Evolutionary conservation across 2,888 invertebrate genomes (phyloP), one percentile per base, ranked within the genome.

Genomic region (Rhimphoctona megacephalus): DNA sequence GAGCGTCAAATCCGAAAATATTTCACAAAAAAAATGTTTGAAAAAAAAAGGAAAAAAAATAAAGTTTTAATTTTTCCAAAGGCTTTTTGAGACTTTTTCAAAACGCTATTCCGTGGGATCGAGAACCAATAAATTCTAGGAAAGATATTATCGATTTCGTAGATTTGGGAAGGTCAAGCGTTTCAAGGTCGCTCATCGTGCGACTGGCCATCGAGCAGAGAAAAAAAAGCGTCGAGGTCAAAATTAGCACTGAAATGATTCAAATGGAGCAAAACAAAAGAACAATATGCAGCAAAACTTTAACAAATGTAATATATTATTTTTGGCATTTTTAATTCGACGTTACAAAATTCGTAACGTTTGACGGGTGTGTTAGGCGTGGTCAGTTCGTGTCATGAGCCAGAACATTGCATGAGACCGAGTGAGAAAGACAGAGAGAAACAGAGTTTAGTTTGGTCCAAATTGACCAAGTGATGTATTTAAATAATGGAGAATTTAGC

Each of bases 371-470:
- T 33, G 82, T 85, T 85, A 79, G 82, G 82, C 73, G 82, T 79
- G 85, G 82, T 85, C 85, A 85, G 85, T 85, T 81, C 61, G 39
- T 69, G 73, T 36, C 61, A 57, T 54, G 39, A 54, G 39, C 67
- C 6, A 39, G 33, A 67, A 3, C 11, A 52, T 36, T 22, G 33
- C 1, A 64, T 7, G 33, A 73, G 25, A 61, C 11, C 43, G 61
- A 57, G 7, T 36, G n/a, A 33, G 72, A 33, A 36, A 57, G 25
- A 22, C 9, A 25, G 69, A 30, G 49, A 70, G 46, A n/a, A n/a
- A n/a, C n/a, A n/a, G n/a, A 39, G 7, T 57, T 78, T 0, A 64
- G 46, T 43, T 69, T n/a, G 80, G 33, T 61, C 30, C 14, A 54
- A 64, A 52, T 81, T 64, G 52, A 25, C 22, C 25, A 43, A 54